phyloP scores from a whole-genome alignment of 2,797 vertebrate species.

The Sciurus carolinensis region DNA sequence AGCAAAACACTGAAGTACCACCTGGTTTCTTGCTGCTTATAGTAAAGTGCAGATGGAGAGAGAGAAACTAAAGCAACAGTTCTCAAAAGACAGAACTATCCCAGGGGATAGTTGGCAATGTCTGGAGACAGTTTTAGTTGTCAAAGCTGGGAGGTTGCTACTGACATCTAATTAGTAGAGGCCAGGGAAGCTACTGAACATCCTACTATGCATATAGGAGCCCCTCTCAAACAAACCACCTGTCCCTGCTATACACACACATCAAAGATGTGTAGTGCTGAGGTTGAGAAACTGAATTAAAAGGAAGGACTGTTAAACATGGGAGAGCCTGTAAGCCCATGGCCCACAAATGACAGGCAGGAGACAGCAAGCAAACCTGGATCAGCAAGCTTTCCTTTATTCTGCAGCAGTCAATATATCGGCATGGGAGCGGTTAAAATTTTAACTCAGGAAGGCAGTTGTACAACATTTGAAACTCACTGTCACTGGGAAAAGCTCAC shows the following conservation, averaged over 20 bases:
- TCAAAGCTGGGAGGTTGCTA: background rate
- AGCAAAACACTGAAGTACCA: background rate
- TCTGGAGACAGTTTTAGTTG: slow-evolving; percentile 14
- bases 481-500: too few relatives aligned
- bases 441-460: too few relatives aligned
- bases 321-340: background rate
- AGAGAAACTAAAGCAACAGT: background rate
- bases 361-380: too few relatives aligned
- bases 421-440: too few relatives aligned
- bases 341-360: too few relatives aligned
- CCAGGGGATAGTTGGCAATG: background rate
- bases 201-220: background rate
- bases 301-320: background rate
- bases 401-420: too few relatives aligned
- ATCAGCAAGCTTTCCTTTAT: too few relatives aligned
- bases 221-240: background rate
- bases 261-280: background rate
- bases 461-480: too few relatives aligned
- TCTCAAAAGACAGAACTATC: background rate
- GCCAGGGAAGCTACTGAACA: background rate
- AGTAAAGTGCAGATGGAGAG: slow-evolving; percentile 8
- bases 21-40: background rate
- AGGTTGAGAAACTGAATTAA: background rate
- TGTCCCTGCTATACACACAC: background rate
- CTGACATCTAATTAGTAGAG: background rate